phyloP scores from a whole-genome alignment of 2,113 vertebrate species.

The Sciurus niger region DNA sequence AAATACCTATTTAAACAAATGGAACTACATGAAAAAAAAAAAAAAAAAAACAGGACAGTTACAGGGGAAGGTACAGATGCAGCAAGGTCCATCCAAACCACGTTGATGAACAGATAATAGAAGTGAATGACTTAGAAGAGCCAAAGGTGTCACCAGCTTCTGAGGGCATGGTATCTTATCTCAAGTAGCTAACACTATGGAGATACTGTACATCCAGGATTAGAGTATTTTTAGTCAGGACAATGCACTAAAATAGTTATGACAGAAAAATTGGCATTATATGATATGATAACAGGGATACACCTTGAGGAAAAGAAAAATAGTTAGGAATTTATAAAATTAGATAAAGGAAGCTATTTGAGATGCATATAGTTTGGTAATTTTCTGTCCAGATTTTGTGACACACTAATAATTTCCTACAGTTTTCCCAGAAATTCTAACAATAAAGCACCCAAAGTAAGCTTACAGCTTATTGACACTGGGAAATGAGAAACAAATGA shows the following conservation, averaged over 20 bases:
- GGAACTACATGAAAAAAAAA: not conserved
- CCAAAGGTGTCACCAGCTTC: not conserved
- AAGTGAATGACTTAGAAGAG: not conserved
- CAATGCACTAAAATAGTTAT: not conserved
- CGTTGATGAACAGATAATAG: not conserved
- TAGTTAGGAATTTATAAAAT: not conserved
- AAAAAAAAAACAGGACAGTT: not conserved
- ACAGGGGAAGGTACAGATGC: not conserved
- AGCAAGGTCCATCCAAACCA: not conserved
- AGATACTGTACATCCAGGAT: not conserved
- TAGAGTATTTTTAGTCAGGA: not conserved
- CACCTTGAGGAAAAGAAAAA: not conserved
- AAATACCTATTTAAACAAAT: not conserved
- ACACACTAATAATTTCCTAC: not conserved
- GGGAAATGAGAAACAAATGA: not conserved
- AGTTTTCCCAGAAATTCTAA: not conserved
- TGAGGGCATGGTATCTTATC: not conserved
- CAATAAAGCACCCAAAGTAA: not conserved
- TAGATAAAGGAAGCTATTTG: not conserved
- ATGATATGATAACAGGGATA: not conserved
- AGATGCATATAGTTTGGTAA: not conserved
- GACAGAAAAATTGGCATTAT: not conserved
- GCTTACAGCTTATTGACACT: not conserved
- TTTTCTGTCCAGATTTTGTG: not conserved
- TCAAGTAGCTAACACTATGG: not conserved